Percentiles rank a stretch among this genome's conserved stretches.
These are phyloP conservation scores for Lathronympha strigana DNA, from an alignment of 2,888 invertebrate genomes.

Conservation along the genomic window DNA sequence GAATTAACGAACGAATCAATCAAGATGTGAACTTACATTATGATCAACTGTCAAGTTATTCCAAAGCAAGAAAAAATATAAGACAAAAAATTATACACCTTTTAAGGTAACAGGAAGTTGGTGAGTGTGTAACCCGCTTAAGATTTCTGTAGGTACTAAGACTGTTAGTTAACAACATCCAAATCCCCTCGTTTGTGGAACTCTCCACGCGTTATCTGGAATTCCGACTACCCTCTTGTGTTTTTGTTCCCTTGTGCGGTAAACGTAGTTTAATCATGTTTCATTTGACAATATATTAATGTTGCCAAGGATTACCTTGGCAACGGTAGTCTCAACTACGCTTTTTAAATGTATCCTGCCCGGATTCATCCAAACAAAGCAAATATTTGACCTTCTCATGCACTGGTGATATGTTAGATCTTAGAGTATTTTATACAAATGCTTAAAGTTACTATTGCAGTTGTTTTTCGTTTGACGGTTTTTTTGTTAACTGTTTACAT, in stretches of 20 bases:
- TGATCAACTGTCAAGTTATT: no score
- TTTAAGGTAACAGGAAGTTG: neutral
- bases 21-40: no score
- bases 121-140: constrained; percentile 4
- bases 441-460: no score
- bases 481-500: no score
- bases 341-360: constrained; percentile 3
- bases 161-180: constrained; percentile 27
- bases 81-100: neutral
- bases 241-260: constrained; percentile 51
- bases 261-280: constrained; percentile 59
- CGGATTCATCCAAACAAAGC: no score
- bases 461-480: no score
- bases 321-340: no score
- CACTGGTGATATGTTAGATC: no score
- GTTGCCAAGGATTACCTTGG: constrained; percentile 47
- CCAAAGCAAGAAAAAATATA: no score
- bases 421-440: no score
- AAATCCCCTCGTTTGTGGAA: constrained; percentile 35
- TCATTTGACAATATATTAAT: constrained; percentile 57
- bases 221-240: constrained; percentile 46
- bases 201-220: constrained; percentile 43
- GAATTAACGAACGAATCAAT: no score
- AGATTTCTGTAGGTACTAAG: constrained; percentile 12
- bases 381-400: no score